Conservation (phyloP, 2,797 vertebrate genomes). For the Sarcophilus harrisii region DNA sequence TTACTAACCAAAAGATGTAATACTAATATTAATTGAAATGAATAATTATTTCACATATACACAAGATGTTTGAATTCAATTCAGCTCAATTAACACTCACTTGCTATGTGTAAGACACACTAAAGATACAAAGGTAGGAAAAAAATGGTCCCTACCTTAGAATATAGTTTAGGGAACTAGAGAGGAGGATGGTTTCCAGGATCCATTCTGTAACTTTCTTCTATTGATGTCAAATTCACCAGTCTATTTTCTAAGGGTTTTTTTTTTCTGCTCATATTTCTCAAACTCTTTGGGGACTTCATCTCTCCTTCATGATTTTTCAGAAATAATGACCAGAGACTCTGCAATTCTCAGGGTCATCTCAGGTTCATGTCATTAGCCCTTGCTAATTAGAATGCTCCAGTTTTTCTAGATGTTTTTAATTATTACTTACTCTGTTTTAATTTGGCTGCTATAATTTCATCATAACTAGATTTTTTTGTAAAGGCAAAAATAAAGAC, state of each 20-base stretch:
- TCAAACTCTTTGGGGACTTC: neutral
- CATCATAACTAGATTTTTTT: constrained; percentile 49
- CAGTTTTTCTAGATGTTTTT: constrained; percentile 22
- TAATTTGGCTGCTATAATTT: constrained; percentile 28
- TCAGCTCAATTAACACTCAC: neutral
- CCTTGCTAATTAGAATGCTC: constrained; percentile 1
- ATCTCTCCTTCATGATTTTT: constrained; percentile 3
- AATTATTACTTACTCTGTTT: constrained; percentile 29
- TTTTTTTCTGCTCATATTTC: neutral
- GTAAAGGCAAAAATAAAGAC: constrained; percentile 34
- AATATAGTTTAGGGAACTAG: neutral
- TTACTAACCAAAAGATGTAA: neutral
- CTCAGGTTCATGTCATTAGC: neutral
- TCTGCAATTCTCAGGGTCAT: constrained; percentile 26
- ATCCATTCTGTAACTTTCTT: constrained; percentile 32
- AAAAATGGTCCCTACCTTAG: neutral
- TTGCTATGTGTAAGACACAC: neutral
- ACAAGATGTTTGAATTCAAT: neutral
- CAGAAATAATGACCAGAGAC: constrained; percentile 15
- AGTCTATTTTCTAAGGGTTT: neutral
- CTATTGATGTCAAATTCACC: neutral
- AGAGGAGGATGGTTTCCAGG: neutral
- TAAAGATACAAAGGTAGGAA: neutral
- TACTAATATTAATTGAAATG: neutral
- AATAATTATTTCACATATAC: neutral